A percentile compares a stretch with the other conserved stretches of the same genome.
Evolutionary conservation across 2,797 vertebrate species (phyloP).

Genomic region (Glossophaga mutica): DNA sequence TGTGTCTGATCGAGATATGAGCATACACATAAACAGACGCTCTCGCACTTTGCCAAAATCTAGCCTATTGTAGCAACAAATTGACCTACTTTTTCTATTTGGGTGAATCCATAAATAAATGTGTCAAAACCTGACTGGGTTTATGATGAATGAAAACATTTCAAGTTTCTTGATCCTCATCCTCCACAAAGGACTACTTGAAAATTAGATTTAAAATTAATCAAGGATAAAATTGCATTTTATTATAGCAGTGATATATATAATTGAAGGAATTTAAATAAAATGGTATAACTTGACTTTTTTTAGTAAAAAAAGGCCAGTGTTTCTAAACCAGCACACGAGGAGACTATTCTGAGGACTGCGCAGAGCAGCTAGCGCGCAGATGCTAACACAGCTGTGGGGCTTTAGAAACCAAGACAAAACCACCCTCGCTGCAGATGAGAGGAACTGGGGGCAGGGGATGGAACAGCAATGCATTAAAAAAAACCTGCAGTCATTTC

Average conservation of each 20-base stretch:
- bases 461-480: neutral
- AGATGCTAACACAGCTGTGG: neutral
- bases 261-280: neutral
- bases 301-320: neutral
- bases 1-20: neutral
- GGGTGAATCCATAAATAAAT: constrained; percentile 7
- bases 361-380: accelerated
- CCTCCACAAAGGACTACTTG: constrained; percentile 20
- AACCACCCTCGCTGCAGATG: neutral
- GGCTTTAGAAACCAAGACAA: neutral
- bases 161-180: neutral
- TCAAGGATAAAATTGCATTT: neutral
- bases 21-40: neutral
- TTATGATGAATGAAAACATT: constrained; percentile 23
- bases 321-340: neutral
- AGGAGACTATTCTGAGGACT: neutral
- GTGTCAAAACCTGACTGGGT: constrained; percentile 21
- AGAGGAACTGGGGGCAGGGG: accelerated
- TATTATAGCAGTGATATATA: neutral
- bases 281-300: neutral
- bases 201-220: constrained; percentile 38
- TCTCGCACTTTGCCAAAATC: neutral
- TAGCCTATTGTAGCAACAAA: neutral
- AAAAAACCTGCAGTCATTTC: neutral
- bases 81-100: constrained; percentile 40